phyloP scores from a whole-genome alignment of 1,140 invertebrate species.

The Micrasema longulum region DNA sequence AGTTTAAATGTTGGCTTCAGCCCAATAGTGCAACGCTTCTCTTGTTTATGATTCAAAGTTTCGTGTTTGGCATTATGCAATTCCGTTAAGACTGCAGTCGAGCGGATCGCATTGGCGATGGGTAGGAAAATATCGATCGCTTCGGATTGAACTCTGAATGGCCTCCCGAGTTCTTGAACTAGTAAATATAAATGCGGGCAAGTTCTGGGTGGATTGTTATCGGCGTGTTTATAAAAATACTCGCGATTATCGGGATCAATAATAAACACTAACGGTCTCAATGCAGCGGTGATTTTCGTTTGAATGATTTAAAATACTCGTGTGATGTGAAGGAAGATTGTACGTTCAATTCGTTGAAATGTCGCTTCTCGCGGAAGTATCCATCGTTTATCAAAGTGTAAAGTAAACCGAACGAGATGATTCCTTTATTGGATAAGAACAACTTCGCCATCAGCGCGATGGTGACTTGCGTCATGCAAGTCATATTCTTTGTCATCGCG shows the following conservation, averaged over 20 bases:
- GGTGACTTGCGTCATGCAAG: constrained; percentile 87
- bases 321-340: neutral
- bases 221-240: too few species aligned
- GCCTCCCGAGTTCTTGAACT: neutral
- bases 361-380: neutral
- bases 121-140: constrained; percentile 29
- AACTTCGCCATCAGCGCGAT: constrained; percentile 90
- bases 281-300: neutral
- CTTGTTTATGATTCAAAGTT: constrained; percentile 1
- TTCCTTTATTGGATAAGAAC: constrained; percentile 86
- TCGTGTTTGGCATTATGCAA: constrained; percentile 30
- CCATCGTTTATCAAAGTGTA: neutral
- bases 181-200: constrained; percentile 31
- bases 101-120: constrained; percentile 38
- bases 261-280: neutral
- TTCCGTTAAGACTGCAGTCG: constrained; percentile 15
- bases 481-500: constrained; percentile 88
- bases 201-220: too few species aligned
- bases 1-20: neutral
- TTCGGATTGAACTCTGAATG: constrained; percentile 14
- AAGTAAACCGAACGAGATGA: constrained; percentile 55
- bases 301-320: neutral
- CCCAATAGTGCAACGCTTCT: neutral
- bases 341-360: neutral
- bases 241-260: neutral